Conservation (phyloP, 2,888 invertebrate species). For the Pristionchus entomophagus region DNA sequence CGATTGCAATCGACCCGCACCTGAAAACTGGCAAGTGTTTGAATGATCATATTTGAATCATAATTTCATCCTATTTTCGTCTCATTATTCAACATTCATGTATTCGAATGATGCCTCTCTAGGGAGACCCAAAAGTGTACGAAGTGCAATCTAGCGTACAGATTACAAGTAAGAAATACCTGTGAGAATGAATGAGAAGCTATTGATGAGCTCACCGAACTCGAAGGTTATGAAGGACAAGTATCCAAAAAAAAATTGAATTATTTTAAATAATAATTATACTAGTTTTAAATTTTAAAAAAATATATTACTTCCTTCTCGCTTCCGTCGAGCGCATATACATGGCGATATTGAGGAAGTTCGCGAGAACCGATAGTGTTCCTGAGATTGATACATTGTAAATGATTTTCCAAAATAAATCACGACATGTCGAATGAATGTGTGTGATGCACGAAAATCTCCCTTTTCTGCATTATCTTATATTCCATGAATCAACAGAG, state of each 20-base stretch:
- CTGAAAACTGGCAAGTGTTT: too few relatives aligned
- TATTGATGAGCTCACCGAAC: slow-evolving; percentile 65
- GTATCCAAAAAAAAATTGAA: slow-evolving; percentile 45
- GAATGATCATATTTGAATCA: too few relatives aligned
- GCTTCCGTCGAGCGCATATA: slow-evolving; percentile 7
- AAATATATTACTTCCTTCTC: not conserved
- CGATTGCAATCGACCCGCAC: not conserved
- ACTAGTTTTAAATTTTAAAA: not conserved
- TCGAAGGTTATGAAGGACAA: slow-evolving; percentile 62
- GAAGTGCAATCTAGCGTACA: too few relatives aligned
- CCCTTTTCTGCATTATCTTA: too few relatives aligned
- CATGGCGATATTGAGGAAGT: slow-evolving; percentile 56
- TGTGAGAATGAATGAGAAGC: slow-evolving; percentile 53
- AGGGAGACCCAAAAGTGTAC: too few relatives aligned
- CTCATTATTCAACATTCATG: too few relatives aligned
- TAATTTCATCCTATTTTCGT: too few relatives aligned
- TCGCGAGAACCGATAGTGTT: slow-evolving; percentile 52
- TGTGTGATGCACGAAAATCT: too few relatives aligned
- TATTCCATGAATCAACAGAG: too few relatives aligned
- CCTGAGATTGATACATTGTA: slow-evolving; percentile 54
- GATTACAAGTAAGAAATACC: not conserved
- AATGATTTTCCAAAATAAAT: too few relatives aligned
- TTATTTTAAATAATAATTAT: not conserved
- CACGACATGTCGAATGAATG: too few relatives aligned
- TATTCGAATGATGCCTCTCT: too few relatives aligned